Base-by-base conservation (phyloP, 2,113 vertebrate species). In the Calyptommatus sinebrachiatus region DNA sequence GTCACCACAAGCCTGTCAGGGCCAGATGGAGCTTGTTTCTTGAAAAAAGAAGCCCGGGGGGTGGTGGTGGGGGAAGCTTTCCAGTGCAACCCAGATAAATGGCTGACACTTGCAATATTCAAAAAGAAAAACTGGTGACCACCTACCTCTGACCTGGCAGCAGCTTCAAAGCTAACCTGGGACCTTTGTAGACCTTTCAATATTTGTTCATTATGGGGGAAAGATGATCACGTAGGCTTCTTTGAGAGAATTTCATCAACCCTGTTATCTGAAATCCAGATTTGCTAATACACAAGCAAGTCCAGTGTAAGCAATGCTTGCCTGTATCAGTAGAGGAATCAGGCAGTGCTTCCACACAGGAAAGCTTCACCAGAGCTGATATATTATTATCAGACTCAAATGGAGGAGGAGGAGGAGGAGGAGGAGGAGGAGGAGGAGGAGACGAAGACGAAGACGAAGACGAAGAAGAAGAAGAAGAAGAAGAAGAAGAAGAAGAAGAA, bases 161-260 rank as follows among this genome's bases (percentile, higher is more conserved):
- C 85, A 85, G 83, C 90, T 91, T 91, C 92, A 93, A 92, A 93
- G 91, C 78, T 67, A 90, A n/a, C 81, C 89, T 84, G 82, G 80
- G 80, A 68, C 75, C 89, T 89, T 90, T 89, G 87, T 84, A 70
- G 70, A 84, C 84, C 28, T 0, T 88, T 91, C 90, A 91, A 93
- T 92, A 89, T 93, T 93, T 88, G 89, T 88, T 92, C 79, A 11
- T 28, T 0, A 29, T 57, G 53, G 48, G 61, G 75, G 82, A 66
- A 83, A 87, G 80, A 81, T 79, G 83, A 79, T 79, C 26, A 14
- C 73, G 78, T 86, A 73, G 84, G 88, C 87, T 80, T 29, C 80
- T 84, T 35, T 62, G 41, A 21, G 85, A 85, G 78, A 81, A 83
- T 87, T 90, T 92, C 85, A 0, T 90, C 90, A 90, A 80, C 83